A percentile compares a stretch with the other conserved stretches of the same genome.
Conservation (phyloP, 1,140 invertebrate genomes). For the Drosophila varians region DNA sequence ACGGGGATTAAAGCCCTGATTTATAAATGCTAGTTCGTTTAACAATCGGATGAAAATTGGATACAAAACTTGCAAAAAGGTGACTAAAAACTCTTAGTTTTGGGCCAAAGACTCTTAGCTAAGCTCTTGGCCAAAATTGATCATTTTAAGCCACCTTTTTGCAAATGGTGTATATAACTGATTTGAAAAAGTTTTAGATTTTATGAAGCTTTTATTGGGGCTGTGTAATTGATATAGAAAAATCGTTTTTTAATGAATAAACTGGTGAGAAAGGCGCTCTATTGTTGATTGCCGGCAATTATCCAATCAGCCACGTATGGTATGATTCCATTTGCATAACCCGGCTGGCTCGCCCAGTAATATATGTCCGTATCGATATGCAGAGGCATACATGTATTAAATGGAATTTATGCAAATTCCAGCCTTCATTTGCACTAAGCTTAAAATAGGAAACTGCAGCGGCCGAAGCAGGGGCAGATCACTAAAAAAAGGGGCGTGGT, state of each 20-base stretch:
- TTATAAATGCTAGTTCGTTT: no score
- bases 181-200: no score
- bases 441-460: constrained; percentile 23
- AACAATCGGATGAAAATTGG: no score
- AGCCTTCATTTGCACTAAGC: constrained; percentile 37
- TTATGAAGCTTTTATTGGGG: no score
- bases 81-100: no score
- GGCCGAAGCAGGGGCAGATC: constrained; percentile 1
- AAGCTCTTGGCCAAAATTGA: no score
- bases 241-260: constrained; percentile 11
- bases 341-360: constrained; percentile 7
- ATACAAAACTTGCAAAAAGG: no score
- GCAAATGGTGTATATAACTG: no score
- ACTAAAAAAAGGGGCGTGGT: constrained; percentile 15
- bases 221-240: neutral
- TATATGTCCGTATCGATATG: constrained; percentile 36
- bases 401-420: constrained; percentile 60
- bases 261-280: constrained; percentile 19
- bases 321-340: constrained; percentile 29
- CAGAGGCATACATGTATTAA: constrained; percentile 40
- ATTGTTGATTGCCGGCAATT: constrained; percentile 47
- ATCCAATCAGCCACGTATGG: constrained; percentile 39
- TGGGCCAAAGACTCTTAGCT: no score
- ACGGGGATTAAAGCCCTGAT: no score
- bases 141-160: no score